These are phyloP conservation scores for Malthinus seriepunctatus DNA, from an alignment of 2,888 invertebrate genomes.

Conservation along the genomic window DNA sequence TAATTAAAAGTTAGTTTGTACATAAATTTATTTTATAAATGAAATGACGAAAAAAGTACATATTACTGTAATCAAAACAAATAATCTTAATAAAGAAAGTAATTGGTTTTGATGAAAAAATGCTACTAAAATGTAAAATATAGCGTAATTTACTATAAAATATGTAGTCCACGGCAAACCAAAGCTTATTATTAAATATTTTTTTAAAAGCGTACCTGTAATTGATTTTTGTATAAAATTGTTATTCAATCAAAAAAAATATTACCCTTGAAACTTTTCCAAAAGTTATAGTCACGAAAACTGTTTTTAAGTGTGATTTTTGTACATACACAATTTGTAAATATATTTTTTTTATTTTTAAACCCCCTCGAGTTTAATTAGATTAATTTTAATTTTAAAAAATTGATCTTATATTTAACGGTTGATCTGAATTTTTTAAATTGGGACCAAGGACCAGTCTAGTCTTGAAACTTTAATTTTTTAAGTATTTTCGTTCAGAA, in stretches of 20 bases:
- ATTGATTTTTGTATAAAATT: background rate
- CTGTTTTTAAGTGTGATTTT: background rate
- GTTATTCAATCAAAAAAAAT: too few species aligned
- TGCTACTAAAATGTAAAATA: constrained; percentile 8
- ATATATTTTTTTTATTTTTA: background rate
- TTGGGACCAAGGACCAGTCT: constrained; percentile 45
- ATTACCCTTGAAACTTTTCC: too few species aligned
- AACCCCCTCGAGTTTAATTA: background rate
- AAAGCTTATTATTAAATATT: constrained; percentile 13
- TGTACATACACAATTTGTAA: constrained; percentile 1
- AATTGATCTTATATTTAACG: too few species aligned
- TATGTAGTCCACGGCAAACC: constrained; percentile 23
- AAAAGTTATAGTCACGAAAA: too few species aligned
- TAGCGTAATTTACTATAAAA: constrained; percentile 18
- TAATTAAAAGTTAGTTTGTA: background rate
- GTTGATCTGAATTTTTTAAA: background rate
- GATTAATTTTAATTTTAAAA: background rate
- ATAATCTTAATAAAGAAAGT: background rate
- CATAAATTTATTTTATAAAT: background rate
- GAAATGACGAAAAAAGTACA: background rate
- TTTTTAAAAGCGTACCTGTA: constrained; percentile 3
- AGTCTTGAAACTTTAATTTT: constrained; percentile 38
- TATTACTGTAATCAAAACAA: background rate
- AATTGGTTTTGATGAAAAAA: background rate
- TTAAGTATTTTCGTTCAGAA: background rate